Base-by-base conservation (phyloP, 1,140 invertebrate genomes). In the Drosophila sulfurigaster region DNA sequence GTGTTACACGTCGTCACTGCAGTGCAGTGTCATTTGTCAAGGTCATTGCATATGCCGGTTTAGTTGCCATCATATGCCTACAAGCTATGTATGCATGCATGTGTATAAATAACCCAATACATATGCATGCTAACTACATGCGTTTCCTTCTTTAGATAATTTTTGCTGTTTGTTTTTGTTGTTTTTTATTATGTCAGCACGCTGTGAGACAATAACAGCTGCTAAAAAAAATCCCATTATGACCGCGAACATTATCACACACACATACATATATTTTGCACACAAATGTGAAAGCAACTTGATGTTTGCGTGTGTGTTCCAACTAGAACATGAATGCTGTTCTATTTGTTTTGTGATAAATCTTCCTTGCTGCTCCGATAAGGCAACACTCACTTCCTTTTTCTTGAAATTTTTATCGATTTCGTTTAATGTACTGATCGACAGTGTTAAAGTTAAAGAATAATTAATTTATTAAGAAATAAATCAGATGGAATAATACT, bases 21-120 rank as follows among this genome's bases (percentile, higher is more conserved):
- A 56, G 7, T 69, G 65, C 75, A 76, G 78, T 85, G 85, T 89
- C 85, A 85, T 89, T 85, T 90, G 75, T 56, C 85, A 89, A 89
- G 85, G 85, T 89, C 85, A 89, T 81, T 79, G 52, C 75, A 81
- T 75, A 63, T 79, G 81, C 86, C 80, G 81, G 80, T 45, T 57
- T 35, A 46, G 51, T 58, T 69, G 35, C 35, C 69, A 71, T 75
- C 35, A 11, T 38, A 67, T 77, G 72, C 75, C 70, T 71, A 57
- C 60, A 57, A 72, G 54, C 72, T 8, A 38, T 38, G 8, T 8
- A 38, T 38, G 35, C 35, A 57, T 59, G 25, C 62, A 52, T 69
- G 45, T 64, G 63, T 32, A 13, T 25, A 51, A 5, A 51, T 28
- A 51, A 11, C 25, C 11, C 16, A 25, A 10, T 46, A 15, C 7